A percentile compares a stretch with the other conserved stretches of the same genome.
These are phyloP conservation scores for Hyposoter didymator DNA, from an alignment of 2,888 invertebrate genomes.

Conservation along the genomic window DNA sequence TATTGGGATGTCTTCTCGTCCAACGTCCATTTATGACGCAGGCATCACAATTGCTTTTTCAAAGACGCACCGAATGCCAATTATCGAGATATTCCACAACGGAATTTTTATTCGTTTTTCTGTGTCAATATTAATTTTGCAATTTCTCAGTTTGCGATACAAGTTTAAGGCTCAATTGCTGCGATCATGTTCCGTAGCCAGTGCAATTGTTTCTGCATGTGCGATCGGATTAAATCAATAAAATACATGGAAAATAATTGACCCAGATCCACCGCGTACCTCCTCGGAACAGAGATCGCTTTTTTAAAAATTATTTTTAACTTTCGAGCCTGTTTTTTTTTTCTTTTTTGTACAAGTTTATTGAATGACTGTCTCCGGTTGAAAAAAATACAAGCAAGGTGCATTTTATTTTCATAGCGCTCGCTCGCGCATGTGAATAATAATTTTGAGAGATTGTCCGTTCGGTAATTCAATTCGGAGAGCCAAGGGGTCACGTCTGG, in stretches of 20 bases:
- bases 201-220: neutral
- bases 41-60: neutral
- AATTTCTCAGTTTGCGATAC: neutral
- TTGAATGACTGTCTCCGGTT: conserved; percentile 7
- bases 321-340: conserved; percentile 19
- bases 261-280: neutral
- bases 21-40: neutral
- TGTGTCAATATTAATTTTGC: neutral
- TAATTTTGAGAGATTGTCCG: conserved; percentile 33
- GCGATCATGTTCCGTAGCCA: neutral
- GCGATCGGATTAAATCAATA: neutral
- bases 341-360: neutral
- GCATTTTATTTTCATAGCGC: conserved; percentile 29
- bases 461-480: conserved; percentile 40
- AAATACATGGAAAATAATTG: conserved; percentile 17
- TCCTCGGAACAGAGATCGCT: neutral
- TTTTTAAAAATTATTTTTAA: neutral
- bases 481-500: conserved; percentile 35
- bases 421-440: conserved; percentile 32
- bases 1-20: neutral
- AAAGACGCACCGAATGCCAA: neutral
- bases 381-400: neutral
- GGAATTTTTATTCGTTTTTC: no score
- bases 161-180: neutral
- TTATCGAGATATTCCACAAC: neutral